These are phyloP conservation scores for Agrochola lychnidis DNA, from an alignment of 2,888 invertebrate species.

Conservation along the genomic window DNA sequence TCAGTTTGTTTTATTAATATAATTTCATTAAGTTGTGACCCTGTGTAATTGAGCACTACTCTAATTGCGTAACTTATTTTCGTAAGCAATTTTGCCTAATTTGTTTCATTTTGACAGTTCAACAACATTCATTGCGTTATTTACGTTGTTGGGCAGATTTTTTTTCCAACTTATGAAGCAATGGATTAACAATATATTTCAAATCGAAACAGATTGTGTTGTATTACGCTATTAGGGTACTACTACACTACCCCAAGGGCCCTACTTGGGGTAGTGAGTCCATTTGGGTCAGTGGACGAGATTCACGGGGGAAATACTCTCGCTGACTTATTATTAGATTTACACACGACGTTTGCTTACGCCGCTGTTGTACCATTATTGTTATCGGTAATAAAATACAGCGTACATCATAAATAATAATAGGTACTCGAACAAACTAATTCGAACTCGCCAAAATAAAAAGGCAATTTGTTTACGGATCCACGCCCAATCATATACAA, in stretches of 20 bases:
- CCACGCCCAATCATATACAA: neutral
- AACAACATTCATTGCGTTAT: too few species aligned
- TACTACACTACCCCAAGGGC: too few species aligned
- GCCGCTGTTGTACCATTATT: conserved; percentile 5
- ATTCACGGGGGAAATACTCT: conserved; percentile 41
- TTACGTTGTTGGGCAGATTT: too few species aligned
- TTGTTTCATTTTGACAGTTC: too few species aligned
- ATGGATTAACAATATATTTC: too few species aligned
- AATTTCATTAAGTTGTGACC: conserved; percentile 4
- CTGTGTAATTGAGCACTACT: conserved; percentile 13
- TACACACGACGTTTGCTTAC: conserved; percentile 13
- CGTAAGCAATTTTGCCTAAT: too few species aligned
- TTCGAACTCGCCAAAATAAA: neutral
- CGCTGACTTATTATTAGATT: conserved; percentile 18
- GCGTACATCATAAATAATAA: neutral
- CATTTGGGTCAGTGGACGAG: neutral
- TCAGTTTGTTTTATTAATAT: neutral
- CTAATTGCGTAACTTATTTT: too few species aligned
- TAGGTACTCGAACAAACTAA: neutral
- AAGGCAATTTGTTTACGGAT: conserved; percentile 1
- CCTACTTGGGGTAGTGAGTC: neutral
- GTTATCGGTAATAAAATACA: neutral
- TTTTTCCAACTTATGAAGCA: too few species aligned
- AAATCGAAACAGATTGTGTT: neutral
- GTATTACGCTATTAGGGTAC: too few species aligned